Conservation (phyloP, 2,797 vertebrate genomes). For the Acipenser transmontanus region DNA sequence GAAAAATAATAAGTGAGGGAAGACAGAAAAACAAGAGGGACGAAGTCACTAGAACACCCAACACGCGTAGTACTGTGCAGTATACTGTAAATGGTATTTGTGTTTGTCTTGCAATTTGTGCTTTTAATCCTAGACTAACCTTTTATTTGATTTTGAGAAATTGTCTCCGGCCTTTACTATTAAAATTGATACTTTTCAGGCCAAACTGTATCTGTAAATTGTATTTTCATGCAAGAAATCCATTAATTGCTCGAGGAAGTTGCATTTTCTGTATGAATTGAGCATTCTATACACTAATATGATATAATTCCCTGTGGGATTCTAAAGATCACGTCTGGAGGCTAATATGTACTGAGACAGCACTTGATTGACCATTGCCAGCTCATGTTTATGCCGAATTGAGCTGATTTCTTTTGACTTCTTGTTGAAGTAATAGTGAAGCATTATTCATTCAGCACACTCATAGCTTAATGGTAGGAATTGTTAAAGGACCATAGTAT, state of each 20-base stretch:
- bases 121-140: no score
- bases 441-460: not conserved
- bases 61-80: no score
- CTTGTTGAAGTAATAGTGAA: constrained; percentile 22
- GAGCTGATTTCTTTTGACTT: constrained; percentile 23
- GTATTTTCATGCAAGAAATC: constrained; percentile 21
- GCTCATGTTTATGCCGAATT: constrained; percentile 17
- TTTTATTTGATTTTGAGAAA: no score
- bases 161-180: not conserved
- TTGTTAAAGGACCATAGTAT: no score
- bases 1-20: no score
- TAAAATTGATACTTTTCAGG: not conserved
- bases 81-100: no score
- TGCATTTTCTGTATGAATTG: constrained; percentile 26
- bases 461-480: not conserved
- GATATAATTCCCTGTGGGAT: constrained; percentile 24
- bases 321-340: constrained; percentile 20
- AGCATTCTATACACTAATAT: constrained; percentile 21
- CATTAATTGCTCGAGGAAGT: constrained; percentile 21
- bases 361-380: constrained; percentile 25
- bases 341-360: constrained; percentile 22
- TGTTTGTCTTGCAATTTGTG: no score
- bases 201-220: constrained; percentile 16
- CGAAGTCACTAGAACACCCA: no score
- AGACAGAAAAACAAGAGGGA: no score